Percentiles rank a stretch among this genome's conserved stretches.
These are phyloP conservation scores for Cactoblastis cactorum DNA, from an alignment of 2,888 invertebrate genomes.

Conservation along the genomic window DNA sequence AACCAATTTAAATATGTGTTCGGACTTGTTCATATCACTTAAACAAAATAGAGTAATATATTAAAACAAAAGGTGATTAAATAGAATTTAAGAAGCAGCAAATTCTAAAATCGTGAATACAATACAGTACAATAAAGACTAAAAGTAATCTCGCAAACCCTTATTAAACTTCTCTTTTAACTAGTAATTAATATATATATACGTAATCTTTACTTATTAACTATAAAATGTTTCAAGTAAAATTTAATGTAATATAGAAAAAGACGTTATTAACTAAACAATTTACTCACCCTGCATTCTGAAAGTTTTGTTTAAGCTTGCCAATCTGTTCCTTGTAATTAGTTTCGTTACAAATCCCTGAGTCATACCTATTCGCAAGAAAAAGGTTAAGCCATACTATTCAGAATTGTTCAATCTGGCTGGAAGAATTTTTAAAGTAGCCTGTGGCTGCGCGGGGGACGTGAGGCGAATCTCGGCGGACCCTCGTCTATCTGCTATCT, in stretches of 20 bases:
- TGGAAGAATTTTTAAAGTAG: conserved; percentile 51
- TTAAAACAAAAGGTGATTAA: too few species aligned
- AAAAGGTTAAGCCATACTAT: conserved; percentile 32
- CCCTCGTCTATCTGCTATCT: conserved; percentile 35
- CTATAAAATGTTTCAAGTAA: not conserved
- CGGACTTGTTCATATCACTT: too few species aligned
- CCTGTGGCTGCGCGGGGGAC: conserved; percentile 42
- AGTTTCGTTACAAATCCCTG: conserved; percentile 29
- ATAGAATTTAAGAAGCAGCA: too few species aligned
- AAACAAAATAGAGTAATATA: too few species aligned
- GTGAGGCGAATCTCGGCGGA: conserved; percentile 54
- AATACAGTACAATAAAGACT: too few species aligned
- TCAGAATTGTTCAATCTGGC: conserved; percentile 31
- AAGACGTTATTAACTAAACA: not conserved
- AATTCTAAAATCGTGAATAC: too few species aligned
- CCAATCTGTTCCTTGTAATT: conserved; percentile 24
- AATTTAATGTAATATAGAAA: not conserved
- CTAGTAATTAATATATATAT: too few species aligned
- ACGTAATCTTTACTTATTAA: too few species aligned
- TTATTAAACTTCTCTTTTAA: too few species aligned
- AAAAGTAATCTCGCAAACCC: too few species aligned
- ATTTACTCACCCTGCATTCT: not conserved
- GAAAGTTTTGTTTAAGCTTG: not conserved
- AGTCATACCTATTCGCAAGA: conserved; percentile 33
- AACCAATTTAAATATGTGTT: too few species aligned